phyloP scores from a whole-genome alignment of 2,113 vertebrate species.

The Hoplias malabaricus region DNA sequence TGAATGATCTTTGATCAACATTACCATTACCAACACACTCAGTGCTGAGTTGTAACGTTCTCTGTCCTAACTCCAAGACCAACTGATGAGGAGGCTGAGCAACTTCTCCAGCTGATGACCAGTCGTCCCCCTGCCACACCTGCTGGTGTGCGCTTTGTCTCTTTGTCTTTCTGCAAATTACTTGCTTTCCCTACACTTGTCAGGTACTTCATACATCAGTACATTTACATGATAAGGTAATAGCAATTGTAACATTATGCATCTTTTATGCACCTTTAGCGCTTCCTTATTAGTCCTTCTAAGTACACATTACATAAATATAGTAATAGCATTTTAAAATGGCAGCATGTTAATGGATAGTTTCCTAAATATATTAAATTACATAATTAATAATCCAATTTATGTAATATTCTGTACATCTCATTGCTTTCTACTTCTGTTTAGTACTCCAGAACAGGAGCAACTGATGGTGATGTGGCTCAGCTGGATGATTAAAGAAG shows the following conservation, averaged over 20 bases:
- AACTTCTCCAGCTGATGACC: conserved; percentile 94
- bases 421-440: conserved; percentile 44
- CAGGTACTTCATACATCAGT: conserved; percentile 75
- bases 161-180: conserved; percentile 94
- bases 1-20: neutral
- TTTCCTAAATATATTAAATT: no score
- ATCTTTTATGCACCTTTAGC: neutral
- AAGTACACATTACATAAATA: neutral
- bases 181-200: conserved; percentile 94
- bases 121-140: conserved; percentile 94
- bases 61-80: conserved; percentile 71
- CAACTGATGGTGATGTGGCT: conserved; percentile 98
- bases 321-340: no score
- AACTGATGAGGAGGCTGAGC: conserved; percentile 95
- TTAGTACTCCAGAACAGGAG: conserved; percentile 93
- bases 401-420: neutral
- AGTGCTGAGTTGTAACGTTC: neutral
- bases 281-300: neutral
- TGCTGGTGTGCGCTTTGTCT: conserved; percentile 95
- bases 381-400: no score
- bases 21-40: neutral
- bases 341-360: no score
- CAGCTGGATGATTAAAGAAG: conserved; percentile 99
- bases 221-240: neutral
- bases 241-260: no score